Evolutionary conservation across 2,797 vertebrate genomes (phyloP).

Genomic region (Chelidonichthys spinosus): DNA sequence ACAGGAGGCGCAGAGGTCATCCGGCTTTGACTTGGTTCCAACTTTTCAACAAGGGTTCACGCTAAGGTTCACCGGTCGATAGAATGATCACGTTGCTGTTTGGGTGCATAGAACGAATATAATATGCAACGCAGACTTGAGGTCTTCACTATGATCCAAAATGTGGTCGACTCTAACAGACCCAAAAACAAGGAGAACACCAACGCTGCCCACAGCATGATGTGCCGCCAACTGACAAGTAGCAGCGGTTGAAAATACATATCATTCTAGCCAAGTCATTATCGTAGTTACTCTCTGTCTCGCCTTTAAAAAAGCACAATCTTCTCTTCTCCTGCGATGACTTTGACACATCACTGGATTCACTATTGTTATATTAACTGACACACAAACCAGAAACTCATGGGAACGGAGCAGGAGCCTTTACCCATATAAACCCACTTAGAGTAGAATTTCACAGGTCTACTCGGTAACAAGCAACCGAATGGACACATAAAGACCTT

Average conservation of each 20-base stretch:
- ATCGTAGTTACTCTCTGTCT: slow-evolving; percentile 2
- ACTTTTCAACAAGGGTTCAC: slow-evolving; percentile 46
- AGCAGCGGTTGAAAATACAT: slow-evolving; percentile 4
- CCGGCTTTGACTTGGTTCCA: slow-evolving; percentile 54
- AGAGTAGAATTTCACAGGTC: neutral
- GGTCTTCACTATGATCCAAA: neutral
- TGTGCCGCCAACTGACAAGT: neutral
- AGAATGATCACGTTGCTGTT: neutral
- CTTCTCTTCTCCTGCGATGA: slow-evolving; percentile 2
- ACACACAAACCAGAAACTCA: neutral
- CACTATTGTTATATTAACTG: neutral
- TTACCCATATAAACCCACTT: neutral
- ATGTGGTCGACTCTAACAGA: neutral
- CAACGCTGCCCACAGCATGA: neutral
- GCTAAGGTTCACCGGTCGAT: slow-evolving; percentile 12
- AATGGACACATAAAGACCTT: neutral
- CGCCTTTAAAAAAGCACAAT: neutral
- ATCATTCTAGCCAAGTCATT: neutral
- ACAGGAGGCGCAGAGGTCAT: slow-evolving; percentile 64
- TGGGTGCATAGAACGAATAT: neutral
- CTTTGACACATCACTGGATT: neutral
- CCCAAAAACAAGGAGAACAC: neutral
- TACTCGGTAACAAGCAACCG: neutral
- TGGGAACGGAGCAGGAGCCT: neutral
- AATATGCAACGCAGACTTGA: neutral